Base-by-base conservation (phyloP, 2,113 vertebrate genomes). In the Aleadryas rufinucha region DNA sequence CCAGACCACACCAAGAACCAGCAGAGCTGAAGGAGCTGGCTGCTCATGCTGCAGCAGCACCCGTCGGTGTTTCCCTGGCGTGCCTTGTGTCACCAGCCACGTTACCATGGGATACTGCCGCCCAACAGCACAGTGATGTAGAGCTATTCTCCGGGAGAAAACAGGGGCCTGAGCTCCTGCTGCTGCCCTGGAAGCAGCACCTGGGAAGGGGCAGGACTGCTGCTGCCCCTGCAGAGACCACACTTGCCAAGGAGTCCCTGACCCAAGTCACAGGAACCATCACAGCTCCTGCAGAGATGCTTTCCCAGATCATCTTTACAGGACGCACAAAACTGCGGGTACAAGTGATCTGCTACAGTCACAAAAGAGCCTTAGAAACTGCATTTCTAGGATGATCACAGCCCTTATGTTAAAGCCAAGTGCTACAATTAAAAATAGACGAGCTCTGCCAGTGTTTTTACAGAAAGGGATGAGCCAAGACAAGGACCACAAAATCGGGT, bases 301-400 rank as follows among this genome's bases (percentile, higher is more conserved):
- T 44, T 44, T 37, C 22, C 35, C 53, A 18, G 9, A 23, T 59
- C 52, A 21, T 53, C 54, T 52, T 37, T 41, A 28, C n/a, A 56
- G 35, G 18, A 37, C 23, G 30, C 49, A 22, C 3, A 7, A 42
- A 37, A 50, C 31, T 2, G 0, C 0, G 0, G 14, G 16, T 27
- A 23, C 6, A 17, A 66, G 27, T 7, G 7, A 80, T 56, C 35
- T 72, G 54, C 81, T 19, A 7, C 7, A 84, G 63, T 61, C 71
- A 45, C 1, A 0, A 7, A n/a, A 20, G 22, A 84, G 63, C 81
- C 84, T 66, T 41, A 75, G 84, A 89, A 87, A 64, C 56, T 78
- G 64, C 64, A 19, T 65, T 77, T 90, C 84, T 47, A 79, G 57
- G 41, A 71, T 61, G 41, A 93, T 72, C 78, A 68, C 66, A 85